These are phyloP conservation scores for Laticauda laticaudata DNA, from an alignment of 2,113 vertebrate species.

Conservation along the genomic window DNA sequence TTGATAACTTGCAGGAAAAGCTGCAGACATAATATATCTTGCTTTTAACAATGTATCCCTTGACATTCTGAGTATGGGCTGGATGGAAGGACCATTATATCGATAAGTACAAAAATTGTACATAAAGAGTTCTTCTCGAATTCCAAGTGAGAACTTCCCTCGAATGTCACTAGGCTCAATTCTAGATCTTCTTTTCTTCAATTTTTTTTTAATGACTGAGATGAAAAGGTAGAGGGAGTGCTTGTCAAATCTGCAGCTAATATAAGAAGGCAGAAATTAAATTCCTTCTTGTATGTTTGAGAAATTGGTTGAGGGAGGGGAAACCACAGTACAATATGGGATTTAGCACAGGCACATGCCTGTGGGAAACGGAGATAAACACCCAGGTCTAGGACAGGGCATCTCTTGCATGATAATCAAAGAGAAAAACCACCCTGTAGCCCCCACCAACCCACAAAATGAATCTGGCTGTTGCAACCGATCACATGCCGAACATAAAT, in stretches of 20 bases:
- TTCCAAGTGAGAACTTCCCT: background rate
- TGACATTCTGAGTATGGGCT: background rate
- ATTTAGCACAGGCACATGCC: background rate
- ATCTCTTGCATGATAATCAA: background rate
- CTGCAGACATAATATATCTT: background rate
- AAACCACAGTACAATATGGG: background rate
- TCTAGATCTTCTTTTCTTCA: background rate
- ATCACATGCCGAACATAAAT: background rate
- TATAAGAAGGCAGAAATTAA: background rate
- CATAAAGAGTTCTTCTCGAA: background rate
- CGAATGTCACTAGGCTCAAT: background rate
- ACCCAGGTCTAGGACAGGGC: background rate
- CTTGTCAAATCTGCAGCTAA: background rate
- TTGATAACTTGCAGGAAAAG: too few species aligned
- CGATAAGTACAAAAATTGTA: background rate
- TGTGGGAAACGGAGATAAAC: background rate
- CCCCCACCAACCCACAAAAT: background rate
- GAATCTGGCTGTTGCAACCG: background rate
- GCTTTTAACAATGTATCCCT: background rate
- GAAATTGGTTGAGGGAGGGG: background rate
- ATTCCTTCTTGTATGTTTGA: background rate
- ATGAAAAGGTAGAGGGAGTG: background rate
- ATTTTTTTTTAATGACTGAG: background rate
- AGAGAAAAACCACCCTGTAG: background rate
- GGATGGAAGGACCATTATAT: background rate